Percentiles rank a stretch among this genome's conserved stretches.
phyloP scores from a whole-genome alignment of 2,888 invertebrate genomes.

The Tipula confusa region DNA sequence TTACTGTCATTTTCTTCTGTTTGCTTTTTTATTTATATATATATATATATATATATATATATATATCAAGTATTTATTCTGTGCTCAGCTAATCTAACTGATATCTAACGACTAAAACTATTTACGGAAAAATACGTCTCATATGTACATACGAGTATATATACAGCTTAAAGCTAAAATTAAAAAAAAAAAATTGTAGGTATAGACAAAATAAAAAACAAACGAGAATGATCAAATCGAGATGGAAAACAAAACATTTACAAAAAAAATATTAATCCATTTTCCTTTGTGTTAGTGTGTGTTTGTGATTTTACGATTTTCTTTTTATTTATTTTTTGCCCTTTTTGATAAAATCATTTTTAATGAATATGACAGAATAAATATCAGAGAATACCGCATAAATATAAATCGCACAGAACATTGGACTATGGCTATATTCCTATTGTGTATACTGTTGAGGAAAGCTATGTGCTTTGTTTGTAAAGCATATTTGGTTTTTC shows the following conservation, averaged over 20 bases:
- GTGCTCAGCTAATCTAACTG: background rate
- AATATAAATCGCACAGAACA: background rate
- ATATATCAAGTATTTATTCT: no score
- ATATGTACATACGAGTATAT: background rate
- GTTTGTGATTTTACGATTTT: background rate
- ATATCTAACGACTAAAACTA: background rate
- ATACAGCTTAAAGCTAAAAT: background rate
- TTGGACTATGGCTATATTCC: background rate
- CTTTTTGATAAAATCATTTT: slow-evolving; percentile 9
- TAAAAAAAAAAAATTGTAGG: background rate
- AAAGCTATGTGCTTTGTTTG: background rate
- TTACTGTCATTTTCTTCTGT: background rate
- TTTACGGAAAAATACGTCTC: background rate
- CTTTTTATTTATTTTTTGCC: background rate
- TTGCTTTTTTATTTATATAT: background rate
- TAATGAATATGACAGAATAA: slow-evolving; percentile 12
- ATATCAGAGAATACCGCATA: background rate
- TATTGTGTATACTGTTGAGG: background rate
- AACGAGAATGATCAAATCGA: slow-evolving; percentile 9
- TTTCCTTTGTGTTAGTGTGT: background rate
- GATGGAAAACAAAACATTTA: background rate
- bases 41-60: no score
- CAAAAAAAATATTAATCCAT: slow-evolving; percentile 1
- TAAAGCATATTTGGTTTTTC: background rate
- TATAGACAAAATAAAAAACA: background rate